Evolutionary conservation across 2,888 invertebrate species (phyloP).

Genomic region (Magallana nippona): DNA sequence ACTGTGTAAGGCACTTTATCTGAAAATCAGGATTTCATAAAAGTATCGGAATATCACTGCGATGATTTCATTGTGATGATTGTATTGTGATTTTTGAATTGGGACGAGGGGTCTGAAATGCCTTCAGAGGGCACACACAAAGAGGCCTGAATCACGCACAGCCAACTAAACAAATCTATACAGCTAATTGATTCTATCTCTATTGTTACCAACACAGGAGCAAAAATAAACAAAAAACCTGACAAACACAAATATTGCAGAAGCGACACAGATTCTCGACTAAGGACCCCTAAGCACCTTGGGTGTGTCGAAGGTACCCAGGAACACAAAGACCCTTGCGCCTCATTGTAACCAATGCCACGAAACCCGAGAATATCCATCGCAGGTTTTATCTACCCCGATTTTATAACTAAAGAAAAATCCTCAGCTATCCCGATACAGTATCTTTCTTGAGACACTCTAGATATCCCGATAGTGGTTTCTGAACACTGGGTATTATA

Average conservation of each 20-base stretch:
- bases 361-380: neutral
- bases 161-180: neutral
- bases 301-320: slow-evolving; percentile 12
- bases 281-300: neutral
- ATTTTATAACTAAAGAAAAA: neutral
- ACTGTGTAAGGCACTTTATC: no score
- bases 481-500: slow-evolving; percentile 21
- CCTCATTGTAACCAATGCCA: slow-evolving; percentile 2
- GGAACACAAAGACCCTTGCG: neutral
- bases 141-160: no score
- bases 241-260: slow-evolving; percentile 19
- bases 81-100: no score
- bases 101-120: no score
- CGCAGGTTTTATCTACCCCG: slow-evolving; percentile 3
- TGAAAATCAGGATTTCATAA: no score
- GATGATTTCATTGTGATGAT: no score
- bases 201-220: neutral
- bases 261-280: slow-evolving; percentile 2
- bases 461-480: slow-evolving; percentile 9
- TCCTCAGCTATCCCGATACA: neutral
- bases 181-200: slow-evolving; percentile 32
- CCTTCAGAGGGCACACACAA: no score
- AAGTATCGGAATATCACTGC: no score
- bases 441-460: slow-evolving; percentile 10
- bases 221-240: neutral